phyloP scores from a whole-genome alignment of 2,113 vertebrate species.

The Lamprotornis superbus region DNA sequence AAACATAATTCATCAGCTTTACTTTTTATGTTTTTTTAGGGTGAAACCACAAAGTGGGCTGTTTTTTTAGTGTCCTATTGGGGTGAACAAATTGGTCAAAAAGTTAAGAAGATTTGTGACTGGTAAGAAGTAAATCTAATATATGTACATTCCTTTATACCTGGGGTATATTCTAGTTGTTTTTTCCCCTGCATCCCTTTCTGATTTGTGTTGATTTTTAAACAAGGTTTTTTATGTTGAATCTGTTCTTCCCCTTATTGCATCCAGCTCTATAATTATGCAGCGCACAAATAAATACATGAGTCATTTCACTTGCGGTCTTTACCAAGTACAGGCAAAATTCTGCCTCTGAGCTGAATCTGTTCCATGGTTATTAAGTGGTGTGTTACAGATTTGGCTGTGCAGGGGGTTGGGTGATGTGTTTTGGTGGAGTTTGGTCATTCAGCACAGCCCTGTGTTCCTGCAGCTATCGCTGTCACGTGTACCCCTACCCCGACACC shows the following conservation, averaged over 20 bases:
- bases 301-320: background rate
- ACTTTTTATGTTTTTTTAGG: constrained; percentile 61
- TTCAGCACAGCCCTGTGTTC: background rate
- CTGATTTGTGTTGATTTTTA: background rate
- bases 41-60: constrained; percentile 85
- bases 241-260: background rate
- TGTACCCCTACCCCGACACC: constrained; percentile 91
- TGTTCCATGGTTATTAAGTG: rapidly evolving
- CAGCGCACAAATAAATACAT: background rate
- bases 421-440: background rate
- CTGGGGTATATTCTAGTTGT: background rate
- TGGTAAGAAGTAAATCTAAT: constrained; percentile 81
- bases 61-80: constrained; percentile 96
- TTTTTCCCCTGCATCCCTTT: background rate
- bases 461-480: constrained; percentile 90
- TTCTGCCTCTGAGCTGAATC: background rate
- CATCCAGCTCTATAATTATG: background rate
- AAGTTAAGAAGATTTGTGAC: constrained; percentile 98
- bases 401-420: background rate
- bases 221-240: background rate
- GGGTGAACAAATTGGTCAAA: constrained; percentile 96
- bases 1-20: background rate
- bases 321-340: background rate
- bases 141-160: background rate
- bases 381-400: background rate